Conservation (phyloP, 1,140 invertebrate species). For the Drosophila takahashii region DNA sequence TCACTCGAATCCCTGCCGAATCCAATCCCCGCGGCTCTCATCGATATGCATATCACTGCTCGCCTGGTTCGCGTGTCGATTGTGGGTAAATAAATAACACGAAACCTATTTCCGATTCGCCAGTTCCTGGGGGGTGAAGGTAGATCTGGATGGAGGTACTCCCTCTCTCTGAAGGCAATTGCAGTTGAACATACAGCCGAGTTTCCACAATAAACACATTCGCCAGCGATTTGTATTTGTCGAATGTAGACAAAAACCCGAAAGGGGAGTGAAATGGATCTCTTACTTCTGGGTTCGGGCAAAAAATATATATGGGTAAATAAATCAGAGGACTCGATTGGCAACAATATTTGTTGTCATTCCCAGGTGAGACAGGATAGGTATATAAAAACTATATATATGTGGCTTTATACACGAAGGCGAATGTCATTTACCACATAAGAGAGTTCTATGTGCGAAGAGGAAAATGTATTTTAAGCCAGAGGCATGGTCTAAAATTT, state of each 20-base stretch:
- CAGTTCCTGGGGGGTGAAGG: conserved; percentile 13
- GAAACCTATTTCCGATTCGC: conserved; percentile 75
- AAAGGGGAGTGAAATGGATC: conserved; percentile 19
- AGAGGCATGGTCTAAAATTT: conserved; percentile 15
- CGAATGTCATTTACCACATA: conserved; percentile 57
- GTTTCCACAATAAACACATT: conserved; percentile 56
- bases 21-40: conserved; percentile 37
- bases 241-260: conserved; percentile 41
- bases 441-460: conserved; percentile 27
- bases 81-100: conserved; percentile 83
- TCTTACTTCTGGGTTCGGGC: conserved; percentile 39
- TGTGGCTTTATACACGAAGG: conserved; percentile 20
- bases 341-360: conserved; percentile 43
- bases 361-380: conserved; percentile 10
- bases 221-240: conserved; percentile 71
- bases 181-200: conserved; percentile 58
- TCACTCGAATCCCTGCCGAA: conserved; percentile 2
- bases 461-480: conserved; percentile 9
- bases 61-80: conserved; percentile 74
- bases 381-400: conserved; percentile 20
- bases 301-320: conserved; percentile 52
- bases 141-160: not conserved
- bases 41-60: conserved; percentile 79
- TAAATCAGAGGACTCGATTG: conserved; percentile 63
- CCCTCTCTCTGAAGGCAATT: conserved; percentile 28